Percentiles rank a stretch among this genome's conserved stretches.
Evolutionary conservation across 2,888 invertebrate species (phyloP).

Genomic region (Seira musarum): DNA sequence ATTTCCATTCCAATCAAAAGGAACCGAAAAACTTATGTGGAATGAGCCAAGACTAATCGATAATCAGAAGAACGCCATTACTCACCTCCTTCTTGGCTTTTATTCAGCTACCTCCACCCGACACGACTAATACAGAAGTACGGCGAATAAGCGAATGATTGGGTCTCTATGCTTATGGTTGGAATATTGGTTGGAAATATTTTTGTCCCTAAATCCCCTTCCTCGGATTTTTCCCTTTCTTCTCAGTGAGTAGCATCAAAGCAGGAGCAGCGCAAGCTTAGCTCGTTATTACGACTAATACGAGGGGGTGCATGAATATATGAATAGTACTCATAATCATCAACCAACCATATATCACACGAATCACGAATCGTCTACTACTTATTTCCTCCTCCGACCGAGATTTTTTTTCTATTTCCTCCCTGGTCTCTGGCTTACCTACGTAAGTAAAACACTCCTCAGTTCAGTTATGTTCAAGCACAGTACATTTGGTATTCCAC

Average conservation of each 20-base stretch:
- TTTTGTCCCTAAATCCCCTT: neutral
- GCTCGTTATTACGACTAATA: too few species aligned
- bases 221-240: neutral
- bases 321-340: slow-evolving; percentile 2
- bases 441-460: neutral
- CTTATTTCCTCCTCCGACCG: neutral
- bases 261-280: neutral
- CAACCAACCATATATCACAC: slow-evolving; percentile 8
- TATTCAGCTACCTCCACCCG: neutral
- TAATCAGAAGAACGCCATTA: slow-evolving; percentile 10
- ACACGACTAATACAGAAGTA: slow-evolving; percentile 1
- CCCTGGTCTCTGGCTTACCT: too few species aligned
- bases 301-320: slow-evolving; percentile 1
- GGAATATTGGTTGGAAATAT: neutral
- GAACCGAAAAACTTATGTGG: too few species aligned
- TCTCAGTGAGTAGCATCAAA: too few species aligned
- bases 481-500: too few species aligned
- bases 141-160: neutral
- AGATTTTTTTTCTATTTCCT: neutral
- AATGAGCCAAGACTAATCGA: too few species aligned
- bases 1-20: neutral
- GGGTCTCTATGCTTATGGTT: neutral
- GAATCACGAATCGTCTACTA: neutral
- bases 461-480: neutral
- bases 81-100: neutral